phyloP scores from a whole-genome alignment of 2,113 vertebrate species.

The Pelvicachromis taeniatus region DNA sequence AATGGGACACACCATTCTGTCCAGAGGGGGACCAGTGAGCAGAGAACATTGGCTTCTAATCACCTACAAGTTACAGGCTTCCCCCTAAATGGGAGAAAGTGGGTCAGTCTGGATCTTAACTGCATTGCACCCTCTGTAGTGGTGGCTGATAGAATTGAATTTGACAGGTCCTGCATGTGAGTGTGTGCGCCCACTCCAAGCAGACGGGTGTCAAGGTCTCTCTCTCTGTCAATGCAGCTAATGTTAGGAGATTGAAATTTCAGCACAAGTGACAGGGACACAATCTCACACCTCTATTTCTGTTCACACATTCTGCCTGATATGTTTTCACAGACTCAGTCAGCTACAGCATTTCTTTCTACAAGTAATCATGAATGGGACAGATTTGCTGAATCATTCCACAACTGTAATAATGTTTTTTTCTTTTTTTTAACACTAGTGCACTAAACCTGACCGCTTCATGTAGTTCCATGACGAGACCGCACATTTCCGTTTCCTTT shows the following conservation, averaged over 20 bases:
- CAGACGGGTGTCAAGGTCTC: slow-evolving; percentile 17
- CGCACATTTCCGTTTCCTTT: background rate
- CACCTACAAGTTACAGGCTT: background rate
- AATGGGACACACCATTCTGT: background rate
- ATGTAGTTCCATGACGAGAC: background rate
- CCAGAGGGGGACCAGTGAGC: background rate
- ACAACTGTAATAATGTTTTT: background rate
- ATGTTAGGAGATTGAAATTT: slow-evolving; percentile 36
- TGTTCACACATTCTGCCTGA: slow-evolving; percentile 16
- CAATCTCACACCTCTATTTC: slow-evolving; percentile 45
- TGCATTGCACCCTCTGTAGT: background rate
- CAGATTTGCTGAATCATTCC: slow-evolving; percentile 17
- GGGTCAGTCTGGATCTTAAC: slow-evolving; percentile 19
- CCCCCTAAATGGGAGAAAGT: slow-evolving; percentile 14
- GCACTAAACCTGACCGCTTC: background rate
- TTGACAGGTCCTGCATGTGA: background rate
- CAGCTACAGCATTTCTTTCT: background rate
- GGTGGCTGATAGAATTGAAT: slow-evolving; percentile 13
- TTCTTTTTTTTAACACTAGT: background rate
- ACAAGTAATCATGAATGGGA: background rate
- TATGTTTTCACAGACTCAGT: background rate
- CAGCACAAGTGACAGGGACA: slow-evolving; percentile 38
- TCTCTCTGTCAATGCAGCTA: slow-evolving; percentile 10
- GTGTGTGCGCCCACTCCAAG: background rate
- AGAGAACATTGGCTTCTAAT: background rate